These are phyloP conservation scores for Tricholaema leucomelas DNA, from an alignment of 2,113 vertebrate genomes.

Conservation along the genomic window DNA sequence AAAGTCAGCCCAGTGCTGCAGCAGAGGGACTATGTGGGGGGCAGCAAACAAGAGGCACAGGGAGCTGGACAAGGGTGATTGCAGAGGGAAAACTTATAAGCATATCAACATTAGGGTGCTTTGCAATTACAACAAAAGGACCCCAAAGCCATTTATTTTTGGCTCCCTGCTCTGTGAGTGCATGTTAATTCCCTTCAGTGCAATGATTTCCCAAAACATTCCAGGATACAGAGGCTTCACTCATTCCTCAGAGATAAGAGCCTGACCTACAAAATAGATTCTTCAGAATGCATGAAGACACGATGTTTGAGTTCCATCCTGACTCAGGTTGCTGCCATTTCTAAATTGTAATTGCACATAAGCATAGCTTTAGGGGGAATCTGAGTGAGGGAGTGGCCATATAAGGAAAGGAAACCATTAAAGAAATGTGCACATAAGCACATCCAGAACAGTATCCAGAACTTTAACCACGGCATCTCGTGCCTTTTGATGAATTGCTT, in stretches of 20 bases:
- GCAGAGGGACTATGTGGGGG: background rate
- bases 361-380: background rate
- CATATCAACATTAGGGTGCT: background rate
- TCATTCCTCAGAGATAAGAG: background rate
- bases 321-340: background rate
- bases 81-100: background rate
- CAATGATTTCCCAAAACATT: background rate
- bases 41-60: background rate
- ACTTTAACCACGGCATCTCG: background rate
- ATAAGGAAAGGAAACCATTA: background rate
- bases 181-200: background rate
- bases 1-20: background rate
- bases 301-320: background rate
- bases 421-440: background rate
- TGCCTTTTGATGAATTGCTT: background rate
- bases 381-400: rapidly evolving
- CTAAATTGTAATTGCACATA: background rate
- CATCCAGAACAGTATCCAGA: background rate
- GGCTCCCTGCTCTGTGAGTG: background rate
- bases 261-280: background rate
- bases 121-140: background rate
- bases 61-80: background rate
- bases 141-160: background rate
- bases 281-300: background rate
- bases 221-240: background rate